These are phyloP conservation scores for Pteronura brasiliensis DNA, from an alignment of 2,113 vertebrate species.

Conservation along the genomic window DNA sequence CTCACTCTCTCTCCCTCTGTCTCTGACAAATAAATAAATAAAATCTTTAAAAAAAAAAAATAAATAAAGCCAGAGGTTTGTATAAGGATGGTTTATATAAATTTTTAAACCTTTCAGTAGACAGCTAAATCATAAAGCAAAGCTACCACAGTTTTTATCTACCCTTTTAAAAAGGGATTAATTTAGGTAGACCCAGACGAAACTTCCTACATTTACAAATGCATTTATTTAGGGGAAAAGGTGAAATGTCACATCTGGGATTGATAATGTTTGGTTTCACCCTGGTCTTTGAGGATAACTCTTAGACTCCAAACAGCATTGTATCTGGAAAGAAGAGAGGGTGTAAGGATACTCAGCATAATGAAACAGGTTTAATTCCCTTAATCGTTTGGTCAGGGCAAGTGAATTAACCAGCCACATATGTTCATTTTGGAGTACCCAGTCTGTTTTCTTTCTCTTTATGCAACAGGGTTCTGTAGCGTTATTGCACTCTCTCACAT, in stretches of 20 bases:
- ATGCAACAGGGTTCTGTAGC: constrained; percentile 64
- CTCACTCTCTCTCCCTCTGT: too few relatives aligned
- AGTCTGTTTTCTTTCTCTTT: constrained; percentile 70
- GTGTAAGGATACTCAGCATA: constrained; percentile 81
- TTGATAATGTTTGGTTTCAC: constrained; percentile 80
- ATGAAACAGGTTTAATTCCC: constrained; percentile 86
- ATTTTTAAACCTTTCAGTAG: constrained; percentile 57
- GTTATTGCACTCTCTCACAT: constrained; percentile 48
- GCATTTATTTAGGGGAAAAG: constrained; percentile 75
- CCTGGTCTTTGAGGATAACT: constrained; percentile 76
- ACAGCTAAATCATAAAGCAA: constrained; percentile 64
- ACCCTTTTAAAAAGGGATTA: constrained; percentile 66
- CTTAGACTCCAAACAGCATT: constrained; percentile 76
- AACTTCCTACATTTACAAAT: constrained; percentile 58
- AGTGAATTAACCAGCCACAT: constrained; percentile 85
- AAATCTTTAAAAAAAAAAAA: too few relatives aligned
- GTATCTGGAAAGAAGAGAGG: constrained; percentile 76
- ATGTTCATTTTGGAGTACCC: constrained; percentile 78
- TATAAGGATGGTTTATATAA: background rate
- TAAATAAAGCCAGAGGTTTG: background rate
- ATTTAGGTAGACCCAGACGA: constrained; percentile 67
- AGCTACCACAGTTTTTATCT: constrained; percentile 53
- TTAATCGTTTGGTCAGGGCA: constrained; percentile 85
- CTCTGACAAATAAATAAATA: too few relatives aligned
- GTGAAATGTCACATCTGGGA: constrained; percentile 79